These are phyloP conservation scores for Polyergus mexicanus DNA, from an alignment of 1,140 invertebrate species.

Conservation along the genomic window DNA sequence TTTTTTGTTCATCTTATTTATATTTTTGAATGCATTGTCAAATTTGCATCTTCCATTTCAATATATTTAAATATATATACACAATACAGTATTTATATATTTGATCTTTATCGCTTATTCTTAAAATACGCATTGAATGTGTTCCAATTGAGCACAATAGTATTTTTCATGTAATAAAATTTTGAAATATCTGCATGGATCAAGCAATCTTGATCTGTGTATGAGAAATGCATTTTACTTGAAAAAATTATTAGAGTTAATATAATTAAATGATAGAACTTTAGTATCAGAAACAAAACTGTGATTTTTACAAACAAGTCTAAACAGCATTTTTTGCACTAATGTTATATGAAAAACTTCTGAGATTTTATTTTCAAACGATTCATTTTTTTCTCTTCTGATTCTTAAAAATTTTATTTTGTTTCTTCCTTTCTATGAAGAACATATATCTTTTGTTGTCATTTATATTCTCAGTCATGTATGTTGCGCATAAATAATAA, in stretches of 20 bases:
- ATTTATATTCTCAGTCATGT: constrained; percentile 28
- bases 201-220: constrained; percentile 33
- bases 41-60: constrained; percentile 54
- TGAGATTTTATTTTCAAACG: not conserved
- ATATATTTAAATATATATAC: constrained; percentile 27
- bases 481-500: constrained; percentile 26
- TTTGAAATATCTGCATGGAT: not conserved
- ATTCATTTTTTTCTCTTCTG: not conserved
- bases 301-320: constrained; percentile 53
- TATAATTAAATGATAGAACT: constrained; percentile 30
- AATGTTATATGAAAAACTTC: not conserved
- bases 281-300: constrained; percentile 51
- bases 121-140: constrained; percentile 12
- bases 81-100: constrained; percentile 35
- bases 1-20: constrained; percentile 44
- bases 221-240: constrained; percentile 37
- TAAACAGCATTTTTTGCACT: constrained; percentile 39
- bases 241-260: constrained; percentile 6
- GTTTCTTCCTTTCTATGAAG: not conserved
- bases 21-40: constrained; percentile 44
- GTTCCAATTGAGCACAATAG: constrained; percentile 35
- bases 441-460: constrained; percentile 23
- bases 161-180: constrained; percentile 58
- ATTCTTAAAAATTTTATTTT: not conserved
- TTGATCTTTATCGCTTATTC: constrained; percentile 25